phyloP scores from a whole-genome alignment of 2,797 vertebrate species.

The Danio jaintianensis region DNA sequence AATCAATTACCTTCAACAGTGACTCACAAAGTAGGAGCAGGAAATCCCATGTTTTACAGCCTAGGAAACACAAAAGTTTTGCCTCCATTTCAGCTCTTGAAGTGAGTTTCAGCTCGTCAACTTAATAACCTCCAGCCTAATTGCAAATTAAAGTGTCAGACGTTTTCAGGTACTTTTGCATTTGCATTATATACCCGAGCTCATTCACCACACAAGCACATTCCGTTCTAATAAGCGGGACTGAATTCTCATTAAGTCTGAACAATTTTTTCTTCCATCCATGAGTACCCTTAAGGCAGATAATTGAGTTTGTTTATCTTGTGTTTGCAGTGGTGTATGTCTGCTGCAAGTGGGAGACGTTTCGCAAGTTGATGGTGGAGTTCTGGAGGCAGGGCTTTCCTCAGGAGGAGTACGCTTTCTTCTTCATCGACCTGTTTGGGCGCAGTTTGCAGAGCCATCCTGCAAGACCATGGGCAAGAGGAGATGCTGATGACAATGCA shows the following conservation, averaged over 20 bases:
- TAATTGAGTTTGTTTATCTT: constrained; percentile 1
- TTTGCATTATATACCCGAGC: constrained; percentile 7
- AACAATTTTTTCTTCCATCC: not conserved
- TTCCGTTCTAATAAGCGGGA: not conserved
- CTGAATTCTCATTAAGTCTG: constrained; percentile 28
- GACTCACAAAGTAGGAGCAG: not conserved
- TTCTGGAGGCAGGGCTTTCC: constrained; percentile 77
- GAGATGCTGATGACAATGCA: constrained; percentile 76
- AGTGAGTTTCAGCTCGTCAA: not conserved
- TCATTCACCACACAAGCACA: not conserved
- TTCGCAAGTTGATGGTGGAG: constrained; percentile 85
- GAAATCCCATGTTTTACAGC: not conserved
- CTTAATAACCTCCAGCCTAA: constrained; percentile 8
- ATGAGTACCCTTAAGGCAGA: not conserved
- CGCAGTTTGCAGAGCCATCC: constrained; percentile 75
- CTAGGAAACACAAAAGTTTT: not conserved
- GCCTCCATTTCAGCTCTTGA: not conserved
- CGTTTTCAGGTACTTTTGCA: not conserved
- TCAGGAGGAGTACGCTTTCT: constrained; percentile 85
- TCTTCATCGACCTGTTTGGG: constrained; percentile 90
- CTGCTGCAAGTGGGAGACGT: constrained; percentile 82
- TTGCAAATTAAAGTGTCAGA: constrained; percentile 34
- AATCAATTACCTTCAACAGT: not conserved
- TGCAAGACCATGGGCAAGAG: constrained; percentile 81
- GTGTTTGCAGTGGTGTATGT: constrained; percentile 84